Base-by-base conservation (phyloP, 64 coral and sea anemone genomes). In the Orbicella faveolata region DNA sequence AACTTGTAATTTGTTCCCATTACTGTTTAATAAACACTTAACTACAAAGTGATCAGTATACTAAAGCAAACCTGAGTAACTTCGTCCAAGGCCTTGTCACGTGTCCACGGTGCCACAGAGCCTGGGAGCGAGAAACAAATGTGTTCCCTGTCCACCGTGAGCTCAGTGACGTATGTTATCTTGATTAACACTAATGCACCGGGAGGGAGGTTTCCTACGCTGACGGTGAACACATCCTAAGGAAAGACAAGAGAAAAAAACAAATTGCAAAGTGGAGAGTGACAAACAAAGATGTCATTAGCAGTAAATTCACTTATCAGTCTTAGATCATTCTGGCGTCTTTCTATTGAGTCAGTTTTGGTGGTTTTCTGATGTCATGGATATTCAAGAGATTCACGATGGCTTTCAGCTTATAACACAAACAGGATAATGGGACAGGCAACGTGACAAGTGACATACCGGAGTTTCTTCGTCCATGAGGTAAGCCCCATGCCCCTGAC, bases 401-500 rank as follows among this genome's bases (percentile, higher is more conserved):
- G 44, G 44, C 44, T 48, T 6, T 48, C 3, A 48, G 44, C 44
- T 48, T 48, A 48, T 48, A 4, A 6, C 44, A 48, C 54, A 57
- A 10, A 57, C 4, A 59, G 55, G 55, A 59, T 59, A 8, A 59
- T 59, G 55, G 55, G 55, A 59, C 54, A 59, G 15, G 15, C 55
- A 59, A 48, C 4, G 55, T 59, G 61, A 86, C 68, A 83, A 4
- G 77, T 75, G 9, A 75, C 62, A 55, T 79, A 99, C 97, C 69
- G 97, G 97, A 23, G 96, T 99, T 23, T 99, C 96, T 66, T 99
- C 96, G 34, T 99, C 96, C 96, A 99, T 99, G 10, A 99, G 84
- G 88, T 99, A 99, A 74, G 96, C 96, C 63, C 96, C 96, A 95
- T 99, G 96, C 54, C 96, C 96, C 69, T 95, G 80, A 51, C 97